Evolutionary conservation across 1,140 invertebrate species (phyloP).

Genomic region (Pollicipes pollicipes): DNA sequence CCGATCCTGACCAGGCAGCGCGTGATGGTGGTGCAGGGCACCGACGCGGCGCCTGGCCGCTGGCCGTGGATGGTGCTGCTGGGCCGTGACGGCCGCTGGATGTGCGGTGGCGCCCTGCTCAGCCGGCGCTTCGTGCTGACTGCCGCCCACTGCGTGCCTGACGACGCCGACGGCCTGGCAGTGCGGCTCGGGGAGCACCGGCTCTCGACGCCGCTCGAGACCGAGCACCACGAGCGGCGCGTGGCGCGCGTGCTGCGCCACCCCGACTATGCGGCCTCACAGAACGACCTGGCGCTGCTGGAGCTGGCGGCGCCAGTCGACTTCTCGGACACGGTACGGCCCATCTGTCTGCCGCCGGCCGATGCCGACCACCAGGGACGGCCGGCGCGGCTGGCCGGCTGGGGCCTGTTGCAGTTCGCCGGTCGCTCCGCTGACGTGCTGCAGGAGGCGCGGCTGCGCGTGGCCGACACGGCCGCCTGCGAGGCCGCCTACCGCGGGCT

Average conservation of each 20-base stretch:
- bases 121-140: conserved; percentile 76
- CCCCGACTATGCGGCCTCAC: conserved; percentile 25
- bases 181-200: conserved; percentile 57
- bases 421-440: conserved; percentile 35
- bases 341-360: conserved; percentile 42
- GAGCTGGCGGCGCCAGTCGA: conserved; percentile 28
- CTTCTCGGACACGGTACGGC: conserved; percentile 36
- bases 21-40: conserved; percentile 7
- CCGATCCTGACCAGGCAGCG: no score
- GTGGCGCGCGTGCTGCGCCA: conserved; percentile 24
- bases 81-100: conserved; percentile 21
- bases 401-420: conserved; percentile 37
- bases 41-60: conserved; percentile 6
- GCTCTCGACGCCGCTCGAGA: not conserved
- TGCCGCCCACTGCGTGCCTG: conserved; percentile 62
- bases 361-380: conserved; percentile 30
- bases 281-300: conserved; percentile 45
- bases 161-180: conserved; percentile 60
- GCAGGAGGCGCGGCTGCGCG: conserved; percentile 35
- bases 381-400: conserved; percentile 30
- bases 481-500: conserved; percentile 5
- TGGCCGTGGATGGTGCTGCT: conserved; percentile 12
- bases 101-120: conserved; percentile 69
- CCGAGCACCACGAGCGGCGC: conserved; percentile 4
- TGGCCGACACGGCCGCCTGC: conserved; percentile 35